Conservation (phyloP, 2,888 invertebrate species). For the Monoplex corrugatus region DNA sequence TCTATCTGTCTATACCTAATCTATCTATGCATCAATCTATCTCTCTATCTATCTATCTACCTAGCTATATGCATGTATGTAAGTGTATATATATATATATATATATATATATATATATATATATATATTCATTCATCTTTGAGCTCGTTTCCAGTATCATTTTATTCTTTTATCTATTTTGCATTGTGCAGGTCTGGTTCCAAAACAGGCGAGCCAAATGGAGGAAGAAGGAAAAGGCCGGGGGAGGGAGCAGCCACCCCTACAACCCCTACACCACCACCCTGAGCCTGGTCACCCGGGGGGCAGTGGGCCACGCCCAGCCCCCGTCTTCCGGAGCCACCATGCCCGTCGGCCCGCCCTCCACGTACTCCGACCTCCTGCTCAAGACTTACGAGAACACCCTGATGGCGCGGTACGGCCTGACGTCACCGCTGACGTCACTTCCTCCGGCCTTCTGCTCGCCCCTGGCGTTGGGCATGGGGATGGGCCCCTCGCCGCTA, state of each 20-base stretch:
- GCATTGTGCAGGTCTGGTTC: slow-evolving; percentile 96
- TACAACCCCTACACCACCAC: slow-evolving; percentile 65
- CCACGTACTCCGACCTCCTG: slow-evolving; percentile 72
- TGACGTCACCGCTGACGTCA: slow-evolving; percentile 48
- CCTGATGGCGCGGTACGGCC: slow-evolving; percentile 63
- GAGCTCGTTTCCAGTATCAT: not conserved
- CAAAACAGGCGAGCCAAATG: slow-evolving; percentile 99
- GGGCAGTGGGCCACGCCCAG: not conserved
- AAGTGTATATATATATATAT: too few species aligned
- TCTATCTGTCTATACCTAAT: too few species aligned
- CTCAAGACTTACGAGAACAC: slow-evolving; percentile 77
- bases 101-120: too few species aligned
- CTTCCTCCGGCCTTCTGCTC: slow-evolving; percentile 51
- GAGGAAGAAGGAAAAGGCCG: slow-evolving; percentile 96
- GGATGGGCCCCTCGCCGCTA: slow-evolving; percentile 44
- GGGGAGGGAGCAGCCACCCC: slow-evolving; percentile 72
- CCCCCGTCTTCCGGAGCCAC: slow-evolving; percentile 20
- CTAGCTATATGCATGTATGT: too few species aligned
- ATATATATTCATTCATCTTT: too few species aligned
- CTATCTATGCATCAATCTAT: too few species aligned
- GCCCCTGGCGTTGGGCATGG: slow-evolving; percentile 49
- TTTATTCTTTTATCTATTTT: not conserved
- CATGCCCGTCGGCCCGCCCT: slow-evolving; percentile 58
- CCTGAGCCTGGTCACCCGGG: slow-evolving; percentile 51
- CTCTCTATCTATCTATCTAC: too few species aligned